These are phyloP conservation scores for Engraulis encrasicolus DNA, from an alignment of 2,113 vertebrate genomes.

Conservation along the genomic window DNA sequence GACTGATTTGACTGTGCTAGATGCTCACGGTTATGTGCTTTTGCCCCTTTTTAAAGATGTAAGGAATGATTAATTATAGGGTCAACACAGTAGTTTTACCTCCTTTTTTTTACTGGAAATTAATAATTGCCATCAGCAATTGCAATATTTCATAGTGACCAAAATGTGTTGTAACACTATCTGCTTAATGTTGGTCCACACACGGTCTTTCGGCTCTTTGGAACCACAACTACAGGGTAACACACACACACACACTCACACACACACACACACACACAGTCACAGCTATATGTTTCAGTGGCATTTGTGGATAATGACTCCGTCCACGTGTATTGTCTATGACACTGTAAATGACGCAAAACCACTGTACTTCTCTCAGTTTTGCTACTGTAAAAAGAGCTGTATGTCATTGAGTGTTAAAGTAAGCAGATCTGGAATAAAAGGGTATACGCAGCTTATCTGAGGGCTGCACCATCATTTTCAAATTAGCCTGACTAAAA, in stretches of 20 bases:
- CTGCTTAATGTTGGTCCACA: neutral
- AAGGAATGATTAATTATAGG: neutral
- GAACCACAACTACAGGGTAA: neutral
- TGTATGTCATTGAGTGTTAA: neutral
- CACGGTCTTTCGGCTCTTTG: neutral
- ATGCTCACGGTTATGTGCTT: neutral
- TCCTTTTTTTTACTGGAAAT: neutral
- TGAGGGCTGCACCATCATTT: neutral
- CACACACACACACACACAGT: neutral
- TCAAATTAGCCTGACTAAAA: neutral
- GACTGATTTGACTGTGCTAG: conserved; percentile 17
- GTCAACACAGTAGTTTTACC: neutral
- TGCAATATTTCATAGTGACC: neutral
- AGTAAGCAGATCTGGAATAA: neutral
- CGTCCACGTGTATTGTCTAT: neutral
- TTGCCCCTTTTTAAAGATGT: neutral
- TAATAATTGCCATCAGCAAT: neutral
- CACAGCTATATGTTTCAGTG: neutral
- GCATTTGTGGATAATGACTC: neutral
- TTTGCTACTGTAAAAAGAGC: neutral
- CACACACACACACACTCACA: neutral
- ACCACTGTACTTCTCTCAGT: neutral
- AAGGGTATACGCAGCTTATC: neutral
- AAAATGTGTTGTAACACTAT: neutral
- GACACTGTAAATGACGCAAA: neutral